Base-by-base conservation (phyloP, 2,888 invertebrate species). In the Heteromyza rotundicornis region DNA sequence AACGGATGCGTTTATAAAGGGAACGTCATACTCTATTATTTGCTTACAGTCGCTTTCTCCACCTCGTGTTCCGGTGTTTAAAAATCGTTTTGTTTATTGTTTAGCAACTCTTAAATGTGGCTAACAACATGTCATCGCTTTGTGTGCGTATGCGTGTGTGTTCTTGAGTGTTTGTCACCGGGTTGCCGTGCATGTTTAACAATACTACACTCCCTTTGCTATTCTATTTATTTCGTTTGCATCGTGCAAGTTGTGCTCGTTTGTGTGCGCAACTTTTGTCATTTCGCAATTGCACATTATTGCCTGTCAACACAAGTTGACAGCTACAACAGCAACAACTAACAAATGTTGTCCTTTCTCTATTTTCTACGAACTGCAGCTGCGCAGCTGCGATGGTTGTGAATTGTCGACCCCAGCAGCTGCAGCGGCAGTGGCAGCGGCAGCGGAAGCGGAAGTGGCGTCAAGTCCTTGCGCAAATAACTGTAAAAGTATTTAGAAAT, bases 241-340 rank as follows among this genome's bases (percentile, higher is more conserved):
- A n/a, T n/a, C n/a, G n/a, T n/a, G n/a, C n/a, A n/a, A n/a, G n/a
- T 32, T 32, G 32, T 32, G 12, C 12, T 32, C 12, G 32, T 40
- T 8, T 40, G 3, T 40, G 5, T 40, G 40, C n/a, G 10, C 14
- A 8, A 40, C 40, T 40, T n/a, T 8, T 14, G n/a, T 40, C 40
- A 40, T 40, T 40, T 40, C n/a, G 10, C 40, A 40, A 40, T 40
- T 40, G 40, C 40, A 40, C 40, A 40, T 40, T 40, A 40, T 40
- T 8, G 40, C 40, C 40, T 40, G 40, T 40, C 40, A n/a, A n/a
- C 40, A 40, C 3, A n/a, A 40, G 40, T 40, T 40, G 40, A n/a
- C 40, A 14, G 14, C 40, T 12, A 8, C n/a, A n/a, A n/a, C 40
- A 40, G 14, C 40, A 40, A 40, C 40, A 40, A 40, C n/a, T 14